A percentile compares a stretch with the other conserved stretches of the same genome.
phyloP scores from a whole-genome alignment of 2,113 vertebrate genomes.

The Platysternon megacephalum region DNA sequence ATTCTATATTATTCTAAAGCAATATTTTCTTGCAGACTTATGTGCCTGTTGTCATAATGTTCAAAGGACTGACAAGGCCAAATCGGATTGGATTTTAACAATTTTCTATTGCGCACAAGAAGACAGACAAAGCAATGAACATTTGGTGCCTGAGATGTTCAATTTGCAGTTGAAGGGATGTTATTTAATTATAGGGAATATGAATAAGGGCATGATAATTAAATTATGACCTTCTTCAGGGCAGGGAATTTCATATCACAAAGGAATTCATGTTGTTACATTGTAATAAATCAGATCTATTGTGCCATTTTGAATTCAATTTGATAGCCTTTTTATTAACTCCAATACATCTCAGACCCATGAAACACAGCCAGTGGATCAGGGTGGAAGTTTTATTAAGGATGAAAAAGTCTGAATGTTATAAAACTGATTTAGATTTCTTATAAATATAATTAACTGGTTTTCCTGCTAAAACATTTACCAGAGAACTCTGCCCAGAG shows the following conservation, averaged over 20 bases:
- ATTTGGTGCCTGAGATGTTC: not conserved
- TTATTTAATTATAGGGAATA: conserved; percentile 53
- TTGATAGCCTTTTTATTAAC: conserved; percentile 64
- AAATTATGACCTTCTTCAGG: conserved; percentile 50
- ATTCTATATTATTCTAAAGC: not conserved
- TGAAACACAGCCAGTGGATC: conserved; percentile 8
- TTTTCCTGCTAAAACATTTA: not conserved
- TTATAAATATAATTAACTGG: conserved; percentile 30
- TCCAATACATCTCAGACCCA: not conserved
- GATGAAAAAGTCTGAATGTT: conserved; percentile 3
- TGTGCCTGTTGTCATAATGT: not conserved
- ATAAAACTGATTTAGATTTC: conserved; percentile 54
- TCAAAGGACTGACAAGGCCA: not conserved
- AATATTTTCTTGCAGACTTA: not conserved
- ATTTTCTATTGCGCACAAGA: not conserved
- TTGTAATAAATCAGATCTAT: conserved; percentile 48
- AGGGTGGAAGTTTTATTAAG: conserved; percentile 47
- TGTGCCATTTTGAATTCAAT: conserved; percentile 56
- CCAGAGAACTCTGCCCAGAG: not conserved
- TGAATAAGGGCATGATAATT: conserved; percentile 34
- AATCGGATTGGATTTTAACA: not conserved
- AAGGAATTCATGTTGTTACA: conserved; percentile 8
- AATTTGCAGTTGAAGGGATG: conserved; percentile 3
- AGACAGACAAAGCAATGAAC: not conserved
- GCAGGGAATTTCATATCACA: conserved; percentile 17